Conservation (phyloP, 1,140 invertebrate species). For the Rhagoletis pomonella region DNA sequence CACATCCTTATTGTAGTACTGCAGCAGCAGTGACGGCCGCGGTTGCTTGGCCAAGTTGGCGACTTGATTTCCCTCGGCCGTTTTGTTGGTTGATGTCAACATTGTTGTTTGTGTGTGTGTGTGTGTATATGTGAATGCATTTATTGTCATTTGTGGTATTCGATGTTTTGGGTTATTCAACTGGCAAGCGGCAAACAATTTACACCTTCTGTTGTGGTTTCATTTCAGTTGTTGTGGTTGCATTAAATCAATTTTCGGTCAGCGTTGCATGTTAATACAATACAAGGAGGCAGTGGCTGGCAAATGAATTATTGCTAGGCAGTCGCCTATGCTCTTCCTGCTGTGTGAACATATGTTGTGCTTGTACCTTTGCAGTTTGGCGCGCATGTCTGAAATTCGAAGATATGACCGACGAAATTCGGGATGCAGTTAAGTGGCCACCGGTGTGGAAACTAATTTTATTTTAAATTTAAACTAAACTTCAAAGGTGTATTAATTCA, state of each 20-base stretch:
- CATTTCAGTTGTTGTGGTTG: constrained; percentile 28
- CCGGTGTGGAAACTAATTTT: too few species aligned
- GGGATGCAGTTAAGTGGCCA: too few species aligned
- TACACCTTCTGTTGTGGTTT: constrained; percentile 50
- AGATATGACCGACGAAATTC: too few species aligned
- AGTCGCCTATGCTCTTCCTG: constrained; percentile 1
- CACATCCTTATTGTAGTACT: too few species aligned
- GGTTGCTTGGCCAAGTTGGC: not conserved
- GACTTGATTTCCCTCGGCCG: not conserved
- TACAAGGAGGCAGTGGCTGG: not conserved
- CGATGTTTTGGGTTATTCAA: constrained; percentile 33
- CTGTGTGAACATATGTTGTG: constrained; percentile 29
- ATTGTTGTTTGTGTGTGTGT: constrained; percentile 5
- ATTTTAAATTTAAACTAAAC: too few species aligned
- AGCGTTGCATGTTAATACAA: not conserved
- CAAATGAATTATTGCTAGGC: constrained; percentile 20
- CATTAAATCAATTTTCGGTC: constrained; percentile 50
- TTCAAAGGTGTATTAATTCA: too few species aligned
- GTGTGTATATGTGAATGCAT: too few species aligned
- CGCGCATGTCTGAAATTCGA: not conserved
- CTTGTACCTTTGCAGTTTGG: not conserved
- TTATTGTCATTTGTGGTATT: constrained; percentile 48
- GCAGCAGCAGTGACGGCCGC: not conserved
- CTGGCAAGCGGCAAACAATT: constrained; percentile 44
- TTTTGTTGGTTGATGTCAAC: not conserved